Conservation (phyloP, 30 jellyfish, hydroid and myxozoan species). For the Turritopsis dohrnii region DNA sequence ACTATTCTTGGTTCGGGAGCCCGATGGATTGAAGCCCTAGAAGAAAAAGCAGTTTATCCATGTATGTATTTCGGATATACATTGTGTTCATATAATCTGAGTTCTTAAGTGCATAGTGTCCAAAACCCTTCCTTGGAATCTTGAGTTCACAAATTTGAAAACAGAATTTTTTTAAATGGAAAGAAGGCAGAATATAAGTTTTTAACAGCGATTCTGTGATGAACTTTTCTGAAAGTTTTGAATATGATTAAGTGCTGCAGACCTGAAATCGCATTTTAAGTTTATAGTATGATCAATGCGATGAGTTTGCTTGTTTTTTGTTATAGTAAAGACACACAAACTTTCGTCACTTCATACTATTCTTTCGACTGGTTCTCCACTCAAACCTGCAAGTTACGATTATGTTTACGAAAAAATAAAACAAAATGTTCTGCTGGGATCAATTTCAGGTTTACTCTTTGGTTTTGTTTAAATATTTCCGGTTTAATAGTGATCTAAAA, state of each 20-base stretch:
- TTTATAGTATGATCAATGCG: background rate
- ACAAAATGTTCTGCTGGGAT: conserved; percentile 74
- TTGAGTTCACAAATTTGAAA: too few relatives aligned
- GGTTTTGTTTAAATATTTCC: background rate
- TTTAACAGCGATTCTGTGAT: too few relatives aligned
- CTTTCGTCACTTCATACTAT: conserved; percentile 71
- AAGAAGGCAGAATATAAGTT: too few relatives aligned
- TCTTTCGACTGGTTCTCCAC: conserved; percentile 95
- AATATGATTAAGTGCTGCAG: too few relatives aligned
- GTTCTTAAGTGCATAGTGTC: too few relatives aligned
- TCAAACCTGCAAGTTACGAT: conserved; percentile 78
- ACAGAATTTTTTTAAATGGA: too few relatives aligned
- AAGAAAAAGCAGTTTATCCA: conserved; percentile 61
- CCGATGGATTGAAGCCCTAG: conserved; percentile 90
- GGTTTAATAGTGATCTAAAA: too few relatives aligned
- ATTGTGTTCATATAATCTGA: too few relatives aligned
- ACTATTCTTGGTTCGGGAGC: conserved; percentile 96
- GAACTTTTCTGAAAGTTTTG: too few relatives aligned
- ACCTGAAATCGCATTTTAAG: too few relatives aligned
- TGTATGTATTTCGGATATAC: too few relatives aligned
- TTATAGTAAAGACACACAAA: conserved; percentile 60
- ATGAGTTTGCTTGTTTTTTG: background rate
- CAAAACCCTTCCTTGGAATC: too few relatives aligned
- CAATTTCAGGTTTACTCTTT: conserved; percentile 65
- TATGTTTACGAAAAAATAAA: conserved; percentile 71